Conservation (phyloP, 2,888 invertebrate genomes). For the Baccha elongata region DNA sequence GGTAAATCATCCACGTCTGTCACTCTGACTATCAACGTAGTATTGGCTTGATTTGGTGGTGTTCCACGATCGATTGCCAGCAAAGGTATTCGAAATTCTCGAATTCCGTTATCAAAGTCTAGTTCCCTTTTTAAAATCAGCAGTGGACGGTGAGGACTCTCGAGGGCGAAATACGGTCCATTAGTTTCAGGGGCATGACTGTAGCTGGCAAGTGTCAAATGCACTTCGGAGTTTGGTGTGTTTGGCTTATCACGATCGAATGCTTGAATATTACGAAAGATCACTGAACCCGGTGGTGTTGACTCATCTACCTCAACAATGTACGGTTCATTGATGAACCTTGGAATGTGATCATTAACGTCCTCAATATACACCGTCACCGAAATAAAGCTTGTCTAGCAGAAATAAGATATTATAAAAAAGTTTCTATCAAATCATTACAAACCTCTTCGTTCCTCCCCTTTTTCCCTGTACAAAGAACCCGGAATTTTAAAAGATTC, state of each 20-base stretch:
- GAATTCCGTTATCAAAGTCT: conserved; percentile 92
- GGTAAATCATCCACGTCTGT: conserved; percentile 91
- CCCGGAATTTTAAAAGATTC: conserved; percentile 91
- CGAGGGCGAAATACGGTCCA: conserved; percentile 86
- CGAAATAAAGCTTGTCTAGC: conserved; percentile 90
- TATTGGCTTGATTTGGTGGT: conserved; percentile 88
- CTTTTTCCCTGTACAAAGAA: conserved; percentile 85
- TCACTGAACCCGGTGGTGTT: conserved; percentile 89
- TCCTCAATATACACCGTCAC: conserved; percentile 95
- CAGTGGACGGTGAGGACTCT: conserved; percentile 90
- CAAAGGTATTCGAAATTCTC: conserved; percentile 88
- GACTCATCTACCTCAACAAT: conserved; percentile 90
- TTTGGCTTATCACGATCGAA: conserved; percentile 93
- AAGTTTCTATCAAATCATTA: not conserved
- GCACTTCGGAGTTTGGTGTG: conserved; percentile 93
- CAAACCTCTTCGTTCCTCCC: conserved; percentile 80
- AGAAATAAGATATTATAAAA: not conserved
- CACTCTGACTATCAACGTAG: conserved; percentile 88
- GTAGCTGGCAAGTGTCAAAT: conserved; percentile 89
- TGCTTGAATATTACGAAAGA: conserved; percentile 91
- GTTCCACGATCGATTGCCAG: conserved; percentile 93
- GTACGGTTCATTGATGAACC: conserved; percentile 91
- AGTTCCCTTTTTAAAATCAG: conserved; percentile 89
- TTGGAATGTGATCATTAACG: conserved; percentile 92
- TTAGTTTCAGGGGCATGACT: conserved; percentile 77